Evolutionary conservation across 2,113 vertebrate species (phyloP), one percentile per base, ranked within the genome.

Genomic region (Potamarius usumacintae): DNA sequence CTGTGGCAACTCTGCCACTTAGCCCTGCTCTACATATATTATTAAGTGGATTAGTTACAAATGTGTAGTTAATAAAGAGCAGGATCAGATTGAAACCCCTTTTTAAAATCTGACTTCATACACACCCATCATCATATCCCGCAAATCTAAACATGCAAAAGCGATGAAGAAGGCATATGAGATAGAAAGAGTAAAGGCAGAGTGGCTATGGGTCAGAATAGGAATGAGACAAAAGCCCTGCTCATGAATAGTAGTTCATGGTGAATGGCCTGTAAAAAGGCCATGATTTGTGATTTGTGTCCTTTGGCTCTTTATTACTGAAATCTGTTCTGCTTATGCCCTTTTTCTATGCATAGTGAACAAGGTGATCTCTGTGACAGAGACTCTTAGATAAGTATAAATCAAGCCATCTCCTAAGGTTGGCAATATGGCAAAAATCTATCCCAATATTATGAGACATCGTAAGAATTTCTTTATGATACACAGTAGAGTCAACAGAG

Each of bases 11-110:
- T 79, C 52, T 25, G 17, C 86, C 60, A 62, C 71, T 82, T 85
- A 90, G 65, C 65, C 82, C 84, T 62, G 65, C 27, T 82, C 63
- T 78, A 88, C 34, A 86, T 88, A 85, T 91, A 88, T 89, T 77
- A 91, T 90, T 89, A 89, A 77, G 14, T 71, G 80, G 77, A 90
- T 90, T 88, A 90, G 76, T 58, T 69, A 69, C 27, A 85, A 84
- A 62, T 48, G 17, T 65, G 52, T 69, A 65, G 63, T 85, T 83
- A 55, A 81, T 88, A 86, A 85, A 86, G 55, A 81, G 69, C 53
- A 30, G 87, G 58, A 77, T 86, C 34, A 89, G 76, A 88, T 42
- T 48, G 30, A 86, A 88, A 67, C 82, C 74, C 80, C 57, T 71
- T 76, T 72, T 84, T 53, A 80, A 85, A 83, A 58, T 71, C 65